A percentile compares a stretch with the other conserved stretches of the same genome.
Conservation (phyloP, 2,797 vertebrate genomes). For the Eleutherodactylus coqui region DNA sequence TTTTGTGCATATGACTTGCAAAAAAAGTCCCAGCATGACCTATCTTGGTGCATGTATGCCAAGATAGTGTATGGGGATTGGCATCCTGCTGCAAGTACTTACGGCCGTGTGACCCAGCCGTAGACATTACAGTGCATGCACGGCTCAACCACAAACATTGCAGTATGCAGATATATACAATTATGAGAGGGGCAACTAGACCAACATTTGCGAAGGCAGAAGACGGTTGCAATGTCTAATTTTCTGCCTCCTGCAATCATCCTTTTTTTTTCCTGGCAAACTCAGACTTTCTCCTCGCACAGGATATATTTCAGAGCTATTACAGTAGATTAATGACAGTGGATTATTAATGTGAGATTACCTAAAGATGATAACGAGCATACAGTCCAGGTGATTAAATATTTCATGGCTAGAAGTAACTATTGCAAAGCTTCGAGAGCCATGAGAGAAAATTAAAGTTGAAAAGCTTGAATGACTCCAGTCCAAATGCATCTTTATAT, state of each 20-base stretch:
- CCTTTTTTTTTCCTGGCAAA: conserved; percentile 31
- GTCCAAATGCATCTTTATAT: conserved; percentile 16
- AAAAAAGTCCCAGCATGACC: too few relatives aligned
- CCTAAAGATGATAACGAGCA: conserved; percentile 54
- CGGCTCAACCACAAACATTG: not conserved
- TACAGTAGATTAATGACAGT: conserved; percentile 55
- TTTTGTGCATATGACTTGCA: too few relatives aligned
- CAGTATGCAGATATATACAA: not conserved
- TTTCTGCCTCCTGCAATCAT: not conserved
- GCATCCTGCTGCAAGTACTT: too few relatives aligned
- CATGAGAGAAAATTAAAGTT: conserved; percentile 10
- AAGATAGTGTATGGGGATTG: too few relatives aligned
- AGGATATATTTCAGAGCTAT: conserved; percentile 50
- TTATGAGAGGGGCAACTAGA: not conserved
- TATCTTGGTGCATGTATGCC: too few relatives aligned
- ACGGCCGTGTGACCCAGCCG: too few relatives aligned
- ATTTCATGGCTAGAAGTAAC: conserved; percentile 46
- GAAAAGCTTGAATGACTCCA: conserved; percentile 13
- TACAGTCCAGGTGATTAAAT: conserved; percentile 49
- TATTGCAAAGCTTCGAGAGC: conserved; percentile 25
- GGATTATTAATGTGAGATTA: conserved; percentile 53
- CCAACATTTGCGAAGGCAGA: not conserved
- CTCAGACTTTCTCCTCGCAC: conserved; percentile 36
- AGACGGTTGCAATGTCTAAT: not conserved
- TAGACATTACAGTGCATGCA: not conserved